These are phyloP conservation scores for Thunnus maccoyii DNA, from an alignment of 2,113 vertebrate genomes.

Conservation along the genomic window DNA sequence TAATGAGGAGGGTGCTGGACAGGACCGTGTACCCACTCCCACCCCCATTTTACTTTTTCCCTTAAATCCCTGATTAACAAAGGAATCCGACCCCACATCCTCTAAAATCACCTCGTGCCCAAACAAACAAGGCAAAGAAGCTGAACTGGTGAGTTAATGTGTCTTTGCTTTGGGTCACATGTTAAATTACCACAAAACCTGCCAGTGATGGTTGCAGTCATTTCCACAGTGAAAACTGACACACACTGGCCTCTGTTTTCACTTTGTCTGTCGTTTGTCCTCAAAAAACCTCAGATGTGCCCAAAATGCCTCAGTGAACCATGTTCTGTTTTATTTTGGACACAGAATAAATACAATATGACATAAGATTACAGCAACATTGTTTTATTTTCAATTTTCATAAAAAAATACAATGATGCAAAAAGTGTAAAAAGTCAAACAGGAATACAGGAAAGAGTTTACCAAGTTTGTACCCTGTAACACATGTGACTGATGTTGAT, in stretches of 20 bases:
- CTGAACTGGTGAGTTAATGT: background rate
- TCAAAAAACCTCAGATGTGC: constrained; percentile 57
- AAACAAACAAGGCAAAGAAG: background rate
- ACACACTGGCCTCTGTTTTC: constrained; percentile 29
- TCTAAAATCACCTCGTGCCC: constrained; percentile 8
- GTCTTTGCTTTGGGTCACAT: constrained; percentile 22
- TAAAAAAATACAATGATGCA: background rate
- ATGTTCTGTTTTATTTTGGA: constrained; percentile 58
- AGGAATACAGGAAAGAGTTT: background rate
- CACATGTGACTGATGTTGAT: background rate
- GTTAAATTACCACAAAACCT: background rate
- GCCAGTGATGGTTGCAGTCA: background rate
- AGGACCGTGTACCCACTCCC: background rate
- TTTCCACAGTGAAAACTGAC: constrained; percentile 15
- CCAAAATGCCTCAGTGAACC: constrained; percentile 64
- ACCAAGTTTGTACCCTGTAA: background rate
- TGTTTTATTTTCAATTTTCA: constrained; percentile 23
- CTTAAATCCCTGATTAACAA: background rate
- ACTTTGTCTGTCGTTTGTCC: constrained; percentile 45
- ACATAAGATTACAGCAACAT: constrained; percentile 15
- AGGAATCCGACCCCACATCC: background rate
- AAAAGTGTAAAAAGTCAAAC: background rate
- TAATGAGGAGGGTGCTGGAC: background rate
- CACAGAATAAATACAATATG: constrained; percentile 66
- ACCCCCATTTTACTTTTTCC: background rate